Percentiles rank a stretch among this genome's conserved stretches.
phyloP scores from a whole-genome alignment of 2,797 vertebrate species.

The Coluber constrictor region DNA sequence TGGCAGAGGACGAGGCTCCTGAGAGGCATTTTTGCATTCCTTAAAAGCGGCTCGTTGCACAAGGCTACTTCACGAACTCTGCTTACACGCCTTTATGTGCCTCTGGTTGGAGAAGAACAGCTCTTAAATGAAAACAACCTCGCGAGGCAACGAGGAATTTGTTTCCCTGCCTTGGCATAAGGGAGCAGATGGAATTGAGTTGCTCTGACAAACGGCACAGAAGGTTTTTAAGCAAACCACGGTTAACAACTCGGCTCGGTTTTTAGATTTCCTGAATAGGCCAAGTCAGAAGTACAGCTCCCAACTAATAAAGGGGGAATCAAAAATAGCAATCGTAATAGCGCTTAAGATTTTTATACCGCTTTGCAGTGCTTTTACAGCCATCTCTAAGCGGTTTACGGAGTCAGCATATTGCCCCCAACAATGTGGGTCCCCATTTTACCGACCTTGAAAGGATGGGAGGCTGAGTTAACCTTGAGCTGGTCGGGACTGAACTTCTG shows the following conservation, averaged over 20 bases:
- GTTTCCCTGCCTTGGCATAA: neutral
- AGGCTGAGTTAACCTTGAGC: no score
- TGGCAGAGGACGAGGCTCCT: neutral
- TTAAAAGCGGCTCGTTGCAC: neutral
- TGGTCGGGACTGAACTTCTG: no score
- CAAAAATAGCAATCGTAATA: neutral
- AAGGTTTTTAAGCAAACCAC: neutral
- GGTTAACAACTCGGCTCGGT: neutral
- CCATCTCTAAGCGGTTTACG: neutral
- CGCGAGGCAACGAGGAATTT: neutral
- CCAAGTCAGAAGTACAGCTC: neutral
- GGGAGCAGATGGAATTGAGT: neutral
- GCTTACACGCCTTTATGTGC: neutral
- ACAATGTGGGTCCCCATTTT: neutral
- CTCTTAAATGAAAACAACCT: neutral
- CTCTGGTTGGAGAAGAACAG: neutral
- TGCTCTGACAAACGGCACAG: neutral
- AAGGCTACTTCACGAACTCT: neutral
- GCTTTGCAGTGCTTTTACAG: neutral
- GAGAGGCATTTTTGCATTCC: fast-evolving
- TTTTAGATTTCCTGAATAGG: neutral
- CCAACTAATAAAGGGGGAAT: neutral
- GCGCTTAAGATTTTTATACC: neutral
- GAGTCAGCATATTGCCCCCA: neutral
- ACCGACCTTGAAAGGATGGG: neutral